Conservation (phyloP, 1,140 invertebrate species). For the Harpegnathos saltator region DNA sequence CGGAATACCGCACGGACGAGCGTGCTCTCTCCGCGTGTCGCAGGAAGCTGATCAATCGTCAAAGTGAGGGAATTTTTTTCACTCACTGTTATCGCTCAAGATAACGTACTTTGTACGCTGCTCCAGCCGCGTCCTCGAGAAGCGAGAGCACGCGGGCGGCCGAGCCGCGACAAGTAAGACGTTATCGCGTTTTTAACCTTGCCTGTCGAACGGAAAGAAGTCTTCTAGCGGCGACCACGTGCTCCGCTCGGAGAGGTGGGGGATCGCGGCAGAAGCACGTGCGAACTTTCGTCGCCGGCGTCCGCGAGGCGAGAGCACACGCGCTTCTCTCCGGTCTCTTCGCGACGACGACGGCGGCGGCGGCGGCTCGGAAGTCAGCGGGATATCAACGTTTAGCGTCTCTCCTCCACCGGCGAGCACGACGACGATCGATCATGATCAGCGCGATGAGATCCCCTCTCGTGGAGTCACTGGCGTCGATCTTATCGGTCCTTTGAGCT, state of each 20-base stretch:
- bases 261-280: slow-evolving; percentile 58
- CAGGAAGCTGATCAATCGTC: no score
- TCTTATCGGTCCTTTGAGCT: slow-evolving; percentile 25
- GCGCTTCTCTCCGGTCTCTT: slow-evolving; percentile 19
- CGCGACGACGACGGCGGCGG: no score
- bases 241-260: slow-evolving; percentile 44
- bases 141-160: not conserved
- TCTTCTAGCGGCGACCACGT: slow-evolving; percentile 59
- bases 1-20: no score
- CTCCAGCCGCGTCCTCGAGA: no score
- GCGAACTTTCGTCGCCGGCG: slow-evolving; percentile 43
- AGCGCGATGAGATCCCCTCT: no score
- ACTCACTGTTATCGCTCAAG: no score
- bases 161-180: not conserved
- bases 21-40: no score
- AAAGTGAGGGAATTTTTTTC: no score
- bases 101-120: no score
- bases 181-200: slow-evolving; percentile 40
- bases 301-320: not conserved
- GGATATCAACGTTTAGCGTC: not conserved
- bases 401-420: not conserved
- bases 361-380: not conserved
- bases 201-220: slow-evolving; percentile 29
- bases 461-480: no score
- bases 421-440: no score